Evolutionary conservation across 2,113 vertebrate species (phyloP).

Genomic region (Orcinus orca): DNA sequence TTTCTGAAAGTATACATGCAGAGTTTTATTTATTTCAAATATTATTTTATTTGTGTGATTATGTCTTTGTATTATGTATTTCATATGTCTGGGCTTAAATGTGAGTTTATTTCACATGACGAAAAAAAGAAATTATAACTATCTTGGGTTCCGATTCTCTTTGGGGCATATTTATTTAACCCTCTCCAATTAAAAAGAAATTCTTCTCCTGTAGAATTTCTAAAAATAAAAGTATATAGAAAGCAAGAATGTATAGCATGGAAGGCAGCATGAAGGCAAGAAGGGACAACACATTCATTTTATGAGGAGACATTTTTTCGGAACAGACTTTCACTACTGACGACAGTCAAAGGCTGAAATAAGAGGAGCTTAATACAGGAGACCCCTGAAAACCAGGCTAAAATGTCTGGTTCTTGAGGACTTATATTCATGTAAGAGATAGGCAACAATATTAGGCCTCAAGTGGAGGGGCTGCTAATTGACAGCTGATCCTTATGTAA

Average conservation of each 20-base stretch:
- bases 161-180: not conserved
- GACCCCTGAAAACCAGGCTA: not conserved
- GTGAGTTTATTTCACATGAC: not conserved
- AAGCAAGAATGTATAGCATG: not conserved
- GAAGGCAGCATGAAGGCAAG: not conserved
- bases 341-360: not conserved
- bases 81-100: not conserved
- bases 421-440: not conserved
- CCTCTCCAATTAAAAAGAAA: not conserved
- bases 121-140: not conserved
- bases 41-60: not conserved
- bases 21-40: not conserved
- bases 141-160: not conserved
- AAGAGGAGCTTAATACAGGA: not conserved
- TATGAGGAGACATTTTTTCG: not conserved
- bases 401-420: not conserved
- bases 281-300: not conserved
- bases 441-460: not conserved
- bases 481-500: not conserved
- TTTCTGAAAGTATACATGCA: not conserved
- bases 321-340: not conserved
- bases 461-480: not conserved
- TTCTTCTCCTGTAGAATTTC: not conserved
- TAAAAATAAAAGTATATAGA: no score
- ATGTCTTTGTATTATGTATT: not conserved